These are phyloP conservation scores for Adoxophyes honmai DNA, from an alignment of 1,140 invertebrate genomes.

Conservation along the genomic window DNA sequence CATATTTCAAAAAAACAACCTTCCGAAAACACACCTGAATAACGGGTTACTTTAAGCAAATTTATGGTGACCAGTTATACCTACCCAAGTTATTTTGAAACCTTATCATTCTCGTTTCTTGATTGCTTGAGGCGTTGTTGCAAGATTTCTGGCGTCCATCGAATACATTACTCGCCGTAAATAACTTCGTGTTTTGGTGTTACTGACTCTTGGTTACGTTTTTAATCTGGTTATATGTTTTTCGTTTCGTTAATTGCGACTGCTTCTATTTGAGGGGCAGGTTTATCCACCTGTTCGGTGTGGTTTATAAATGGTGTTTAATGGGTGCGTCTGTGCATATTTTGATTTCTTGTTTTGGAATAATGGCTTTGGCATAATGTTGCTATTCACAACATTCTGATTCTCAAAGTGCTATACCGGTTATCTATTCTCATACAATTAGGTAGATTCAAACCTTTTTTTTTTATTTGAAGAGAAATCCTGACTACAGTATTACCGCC, in stretches of 20 bases:
- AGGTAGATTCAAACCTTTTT: too few relatives aligned
- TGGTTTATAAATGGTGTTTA: not conserved
- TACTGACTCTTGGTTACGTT: not conserved
- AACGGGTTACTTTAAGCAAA: conserved; percentile 2
- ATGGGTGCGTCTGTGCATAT: conserved; percentile 1
- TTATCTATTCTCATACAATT: too few relatives aligned
- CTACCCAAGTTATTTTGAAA: conserved; percentile 7
- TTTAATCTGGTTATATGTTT: conserved; percentile 8
- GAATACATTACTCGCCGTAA: not conserved
- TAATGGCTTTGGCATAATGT: not conserved
- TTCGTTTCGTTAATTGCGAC: not conserved
- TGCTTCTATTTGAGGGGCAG: not conserved
- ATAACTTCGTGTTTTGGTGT: not conserved
- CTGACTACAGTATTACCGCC: too few relatives aligned
- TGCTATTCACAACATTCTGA: not conserved
- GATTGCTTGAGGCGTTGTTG: not conserved
- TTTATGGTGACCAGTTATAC: conserved; percentile 7
- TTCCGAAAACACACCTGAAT: conserved; percentile 2
- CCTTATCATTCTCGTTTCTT: conserved; percentile 11
- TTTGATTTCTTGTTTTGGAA: conserved; percentile 4
- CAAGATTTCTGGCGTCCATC: not conserved
- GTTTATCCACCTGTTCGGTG: not conserved
- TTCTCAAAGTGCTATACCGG: too few relatives aligned
- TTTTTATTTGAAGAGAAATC: too few relatives aligned
- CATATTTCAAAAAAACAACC: not conserved